These are phyloP conservation scores for Cercopithecus mona DNA, from an alignment of 2,113 vertebrate genomes.

Conservation along the genomic window DNA sequence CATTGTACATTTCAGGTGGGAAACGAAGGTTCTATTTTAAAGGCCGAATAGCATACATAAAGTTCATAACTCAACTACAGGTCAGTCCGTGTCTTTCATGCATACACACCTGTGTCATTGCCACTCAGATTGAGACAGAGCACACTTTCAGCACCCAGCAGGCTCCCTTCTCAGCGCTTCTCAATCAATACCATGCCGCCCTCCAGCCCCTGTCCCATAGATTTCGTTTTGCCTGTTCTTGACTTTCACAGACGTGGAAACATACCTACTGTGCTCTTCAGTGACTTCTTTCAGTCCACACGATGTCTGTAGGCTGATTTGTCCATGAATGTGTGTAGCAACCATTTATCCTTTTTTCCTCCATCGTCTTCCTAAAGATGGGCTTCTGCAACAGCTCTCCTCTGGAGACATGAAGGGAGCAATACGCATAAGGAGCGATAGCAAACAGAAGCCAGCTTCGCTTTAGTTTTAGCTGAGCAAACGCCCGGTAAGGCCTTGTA, in stretches of 20 bases:
- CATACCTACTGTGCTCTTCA: background rate
- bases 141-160: background rate
- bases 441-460: background rate
- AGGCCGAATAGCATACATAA: background rate
- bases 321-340: background rate
- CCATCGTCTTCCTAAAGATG: background rate
- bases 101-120: background rate
- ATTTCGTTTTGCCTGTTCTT: background rate
- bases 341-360: background rate
- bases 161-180: background rate
- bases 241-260: background rate
- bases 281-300: background rate
- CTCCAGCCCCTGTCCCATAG: background rate
- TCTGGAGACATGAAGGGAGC: background rate
- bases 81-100: background rate
- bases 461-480: background rate
- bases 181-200: background rate
- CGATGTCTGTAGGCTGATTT: background rate
- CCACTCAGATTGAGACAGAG: background rate
- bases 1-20: background rate
- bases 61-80: background rate
- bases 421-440: background rate
- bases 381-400: background rate
- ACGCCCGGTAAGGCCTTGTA: background rate
- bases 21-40: constrained; percentile 21